These are phyloP conservation scores for Microplitis deprimator DNA, from an alignment of 2,888 invertebrate genomes.

Conservation along the genomic window DNA sequence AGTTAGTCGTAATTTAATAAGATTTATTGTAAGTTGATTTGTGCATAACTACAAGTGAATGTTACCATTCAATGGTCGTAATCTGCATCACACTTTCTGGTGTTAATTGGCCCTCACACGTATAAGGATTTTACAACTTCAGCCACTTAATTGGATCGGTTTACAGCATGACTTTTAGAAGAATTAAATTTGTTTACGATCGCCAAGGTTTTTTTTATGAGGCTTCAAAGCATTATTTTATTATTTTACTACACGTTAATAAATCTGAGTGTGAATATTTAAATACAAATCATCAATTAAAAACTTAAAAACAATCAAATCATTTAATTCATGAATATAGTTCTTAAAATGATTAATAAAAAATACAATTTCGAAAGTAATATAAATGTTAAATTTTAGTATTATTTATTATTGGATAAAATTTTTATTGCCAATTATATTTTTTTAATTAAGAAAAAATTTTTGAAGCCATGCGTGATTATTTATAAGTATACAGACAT, in stretches of 20 bases:
- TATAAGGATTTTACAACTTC: slow-evolving; percentile 53
- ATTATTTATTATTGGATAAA: no score
- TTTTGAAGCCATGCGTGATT: no score
- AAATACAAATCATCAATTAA: background rate
- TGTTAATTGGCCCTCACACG: slow-evolving; percentile 62
- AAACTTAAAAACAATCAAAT: background rate
- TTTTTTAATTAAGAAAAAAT: no score
- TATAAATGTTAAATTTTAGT: no score
- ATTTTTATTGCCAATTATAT: no score
- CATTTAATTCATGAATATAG: background rate
- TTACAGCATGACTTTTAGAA: slow-evolving; percentile 57
- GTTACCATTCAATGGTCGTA: slow-evolving; percentile 50
- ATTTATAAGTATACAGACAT: no score
- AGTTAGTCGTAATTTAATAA: background rate
- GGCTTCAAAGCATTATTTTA: background rate
- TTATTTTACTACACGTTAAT: background rate
- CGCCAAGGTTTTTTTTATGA: slow-evolving; percentile 40
- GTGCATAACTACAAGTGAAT: background rate
- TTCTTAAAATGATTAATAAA: no score
- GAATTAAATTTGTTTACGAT: slow-evolving; percentile 64
- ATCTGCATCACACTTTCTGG: slow-evolving; percentile 59
- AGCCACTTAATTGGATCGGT: slow-evolving; percentile 63
- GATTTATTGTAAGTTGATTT: slow-evolving; percentile 18
- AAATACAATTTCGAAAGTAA: no score
- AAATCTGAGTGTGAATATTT: slow-evolving; percentile 1